Conservation (phyloP, 2,888 invertebrate genomes). For the Drosophila colorata region DNA sequence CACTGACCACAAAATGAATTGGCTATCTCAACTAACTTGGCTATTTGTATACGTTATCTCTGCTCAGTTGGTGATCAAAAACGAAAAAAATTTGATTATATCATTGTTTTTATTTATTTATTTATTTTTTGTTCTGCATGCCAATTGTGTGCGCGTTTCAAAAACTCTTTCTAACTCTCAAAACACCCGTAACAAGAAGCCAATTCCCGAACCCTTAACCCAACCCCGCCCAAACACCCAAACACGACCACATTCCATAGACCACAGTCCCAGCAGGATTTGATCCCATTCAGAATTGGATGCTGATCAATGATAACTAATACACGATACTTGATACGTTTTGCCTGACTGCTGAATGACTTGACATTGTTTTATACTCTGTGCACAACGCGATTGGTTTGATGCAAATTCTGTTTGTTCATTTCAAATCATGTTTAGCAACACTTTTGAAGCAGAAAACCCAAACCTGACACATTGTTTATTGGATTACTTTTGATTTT, state of each 20-base stretch:
- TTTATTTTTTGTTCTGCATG: slow-evolving; percentile 27
- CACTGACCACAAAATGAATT: slow-evolving; percentile 17
- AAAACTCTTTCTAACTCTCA: slow-evolving; percentile 8
- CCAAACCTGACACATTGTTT: too few relatives aligned
- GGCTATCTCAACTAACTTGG: slow-evolving; percentile 34
- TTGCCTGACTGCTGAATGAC: neutral
- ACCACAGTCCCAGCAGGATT: neutral
- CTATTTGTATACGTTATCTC: slow-evolving; percentile 12
- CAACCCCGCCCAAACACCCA: neutral
- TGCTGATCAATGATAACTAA: neutral
- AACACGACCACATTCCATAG: neutral
- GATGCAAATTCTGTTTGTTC: too few relatives aligned
- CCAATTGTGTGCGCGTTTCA: slow-evolving; percentile 18
- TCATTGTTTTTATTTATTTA: too few relatives aligned
- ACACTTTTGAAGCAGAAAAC: too few relatives aligned
- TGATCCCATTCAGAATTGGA: neutral
- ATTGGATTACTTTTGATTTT: neutral
- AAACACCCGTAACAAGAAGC: slow-evolving; percentile 11
- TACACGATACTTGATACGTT: neutral
- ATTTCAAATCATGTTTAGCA: too few relatives aligned
- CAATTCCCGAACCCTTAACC: neutral
- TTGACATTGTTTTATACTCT: neutral
- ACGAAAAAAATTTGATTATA: neutral
- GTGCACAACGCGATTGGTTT: neutral
- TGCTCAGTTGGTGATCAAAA: slow-evolving; percentile 1